Conservation (phyloP, 2,888 invertebrate genomes). For the Tineola bisselliella region DNA sequence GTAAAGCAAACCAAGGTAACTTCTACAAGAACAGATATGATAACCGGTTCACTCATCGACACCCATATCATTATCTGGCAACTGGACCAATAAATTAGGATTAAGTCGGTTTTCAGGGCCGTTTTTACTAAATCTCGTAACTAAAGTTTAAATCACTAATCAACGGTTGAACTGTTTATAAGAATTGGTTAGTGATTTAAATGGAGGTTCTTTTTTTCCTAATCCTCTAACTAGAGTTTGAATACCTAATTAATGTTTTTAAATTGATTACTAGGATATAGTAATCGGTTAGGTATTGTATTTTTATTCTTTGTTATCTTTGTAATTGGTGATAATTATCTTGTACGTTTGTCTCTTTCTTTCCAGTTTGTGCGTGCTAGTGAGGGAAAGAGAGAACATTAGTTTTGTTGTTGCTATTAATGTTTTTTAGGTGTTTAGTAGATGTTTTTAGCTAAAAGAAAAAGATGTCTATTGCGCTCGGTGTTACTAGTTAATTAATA, state of each 20-base stretch:
- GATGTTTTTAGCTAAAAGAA: not conserved
- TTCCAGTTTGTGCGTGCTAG: not conserved
- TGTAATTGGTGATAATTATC: too few species aligned
- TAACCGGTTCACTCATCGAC: slow-evolving; percentile 45
- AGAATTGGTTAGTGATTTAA: too few species aligned
- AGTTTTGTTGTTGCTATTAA: not conserved
- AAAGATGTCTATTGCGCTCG: not conserved
- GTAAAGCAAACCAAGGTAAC: slow-evolving; percentile 24
- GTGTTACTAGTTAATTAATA: not conserved
- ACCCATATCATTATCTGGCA: slow-evolving; percentile 51
- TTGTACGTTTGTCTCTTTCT: not conserved
- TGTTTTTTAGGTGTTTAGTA: not conserved
- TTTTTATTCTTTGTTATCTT: too few species aligned
- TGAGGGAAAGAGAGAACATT: not conserved
- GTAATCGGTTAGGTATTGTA: too few species aligned
- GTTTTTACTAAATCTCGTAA: too few species aligned
- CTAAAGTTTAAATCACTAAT: too few species aligned
- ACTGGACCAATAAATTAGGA: slow-evolving; percentile 59
- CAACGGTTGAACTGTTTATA: too few species aligned
- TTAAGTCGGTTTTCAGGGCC: not conserved
- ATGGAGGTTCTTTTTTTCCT: too few species aligned
- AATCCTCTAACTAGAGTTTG: too few species aligned
- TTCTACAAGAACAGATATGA: slow-evolving; percentile 56
- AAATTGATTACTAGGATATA: too few species aligned
- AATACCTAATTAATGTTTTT: too few species aligned